phyloP scores from a whole-genome alignment of 2,888 invertebrate genomes.

The Melangyna quadrimaculata region DNA sequence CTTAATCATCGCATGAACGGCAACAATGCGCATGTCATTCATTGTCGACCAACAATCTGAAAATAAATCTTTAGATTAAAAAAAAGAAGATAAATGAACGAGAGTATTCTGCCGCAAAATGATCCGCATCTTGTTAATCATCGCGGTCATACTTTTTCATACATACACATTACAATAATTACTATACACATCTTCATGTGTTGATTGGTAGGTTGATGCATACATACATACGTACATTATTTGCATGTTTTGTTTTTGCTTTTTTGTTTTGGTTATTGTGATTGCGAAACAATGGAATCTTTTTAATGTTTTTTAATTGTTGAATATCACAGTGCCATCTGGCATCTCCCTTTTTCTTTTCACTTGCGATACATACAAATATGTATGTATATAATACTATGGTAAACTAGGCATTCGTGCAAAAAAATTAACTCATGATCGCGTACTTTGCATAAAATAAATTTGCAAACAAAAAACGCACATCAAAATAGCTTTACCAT shows the following conservation, averaged over 20 bases:
- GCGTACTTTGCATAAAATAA: no score
- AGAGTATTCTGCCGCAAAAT: neutral
- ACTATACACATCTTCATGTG: conserved; percentile 9
- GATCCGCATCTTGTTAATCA: conserved; percentile 50
- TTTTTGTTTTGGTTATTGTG: neutral
- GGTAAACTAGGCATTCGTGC: no score
- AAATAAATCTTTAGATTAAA: conserved; percentile 38
- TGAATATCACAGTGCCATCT: neutral
- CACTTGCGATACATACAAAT: neutral
- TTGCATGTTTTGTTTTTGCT: neutral
- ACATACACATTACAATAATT: neutral
- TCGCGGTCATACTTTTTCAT: conserved; percentile 25
- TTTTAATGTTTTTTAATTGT: conserved; percentile 35
- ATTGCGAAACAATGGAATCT: conserved; percentile 52
- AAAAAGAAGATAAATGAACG: conserved; percentile 25
- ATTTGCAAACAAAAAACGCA: no score
- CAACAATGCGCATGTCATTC: conserved; percentile 36
- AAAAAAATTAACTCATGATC: no score
- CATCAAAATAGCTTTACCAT: no score
- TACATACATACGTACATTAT: neutral
- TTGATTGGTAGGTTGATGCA: neutral
- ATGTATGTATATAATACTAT: neutral
- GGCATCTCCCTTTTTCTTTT: neutral
- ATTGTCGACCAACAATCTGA: conserved; percentile 30
- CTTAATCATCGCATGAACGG: neutral